These are phyloP conservation scores for Simalia tracyae DNA, from an alignment of 2,797 vertebrate genomes.

Conservation along the genomic window DNA sequence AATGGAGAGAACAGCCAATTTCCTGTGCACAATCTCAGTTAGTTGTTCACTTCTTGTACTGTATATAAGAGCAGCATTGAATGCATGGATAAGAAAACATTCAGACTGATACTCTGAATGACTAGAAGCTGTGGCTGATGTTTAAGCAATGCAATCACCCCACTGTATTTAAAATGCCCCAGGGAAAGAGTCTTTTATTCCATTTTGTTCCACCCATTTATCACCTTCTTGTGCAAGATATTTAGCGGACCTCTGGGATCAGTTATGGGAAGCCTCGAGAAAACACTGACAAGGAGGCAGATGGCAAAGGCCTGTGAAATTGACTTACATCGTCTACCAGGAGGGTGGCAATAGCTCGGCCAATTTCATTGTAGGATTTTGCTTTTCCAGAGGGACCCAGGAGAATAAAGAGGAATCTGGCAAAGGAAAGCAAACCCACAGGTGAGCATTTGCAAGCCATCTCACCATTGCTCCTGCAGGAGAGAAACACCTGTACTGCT, in stretches of 20 bases:
- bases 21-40: neutral
- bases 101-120: neutral
- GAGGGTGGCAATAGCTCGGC: conserved; percentile 79
- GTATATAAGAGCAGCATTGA: neutral
- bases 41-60: neutral
- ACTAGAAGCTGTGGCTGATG: neutral
- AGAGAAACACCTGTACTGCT: neutral
- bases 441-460: neutral
- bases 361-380: conserved; percentile 81
- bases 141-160: neutral
- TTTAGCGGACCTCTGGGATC: neutral
- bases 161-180: neutral
- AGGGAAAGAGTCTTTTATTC: neutral
- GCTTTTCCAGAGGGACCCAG: conserved; percentile 77
- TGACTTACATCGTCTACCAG: conserved; percentile 82
- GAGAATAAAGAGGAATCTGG: conserved; percentile 79
- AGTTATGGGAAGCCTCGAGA: neutral
- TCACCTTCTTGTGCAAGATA: neutral
- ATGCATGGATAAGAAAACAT: neutral
- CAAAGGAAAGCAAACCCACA: neutral
- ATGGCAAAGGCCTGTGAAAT: conserved; percentile 28
- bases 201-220: neutral
- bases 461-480: neutral
- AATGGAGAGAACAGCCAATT: neutral
- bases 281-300: accelerated